Evolutionary conservation across 2,797 vertebrate genomes (phyloP).

Genomic region (Xenops minutus): DNA sequence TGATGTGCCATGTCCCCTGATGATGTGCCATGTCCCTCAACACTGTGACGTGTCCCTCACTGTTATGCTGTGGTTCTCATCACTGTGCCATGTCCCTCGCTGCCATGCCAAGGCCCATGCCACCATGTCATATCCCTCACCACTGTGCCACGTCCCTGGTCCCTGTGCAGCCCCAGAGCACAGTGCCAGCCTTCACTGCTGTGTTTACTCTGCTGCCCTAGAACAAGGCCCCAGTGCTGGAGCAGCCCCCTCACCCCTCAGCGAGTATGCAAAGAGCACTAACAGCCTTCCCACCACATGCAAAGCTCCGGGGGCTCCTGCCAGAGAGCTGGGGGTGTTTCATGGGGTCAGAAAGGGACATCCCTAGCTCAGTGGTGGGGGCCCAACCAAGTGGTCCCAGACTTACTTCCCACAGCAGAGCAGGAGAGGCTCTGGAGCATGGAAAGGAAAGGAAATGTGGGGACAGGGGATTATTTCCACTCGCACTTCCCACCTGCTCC

Average conservation of each 20-base stretch:
- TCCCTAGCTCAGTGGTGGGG: neutral
- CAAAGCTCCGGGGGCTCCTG: neutral
- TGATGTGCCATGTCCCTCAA: neutral
- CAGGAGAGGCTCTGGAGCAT: rapidly evolving
- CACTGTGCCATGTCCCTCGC: neutral
- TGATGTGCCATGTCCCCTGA: neutral
- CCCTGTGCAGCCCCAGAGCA: neutral
- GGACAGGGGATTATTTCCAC: rapidly evolving
- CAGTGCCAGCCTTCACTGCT: neutral
- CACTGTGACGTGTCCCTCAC: neutral
- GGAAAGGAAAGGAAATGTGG: neutral
- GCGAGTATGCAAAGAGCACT: neutral
- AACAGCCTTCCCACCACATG: neutral
- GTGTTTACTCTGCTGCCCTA: neutral
- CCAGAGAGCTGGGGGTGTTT: neutral
- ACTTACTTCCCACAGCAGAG: rapidly evolving
- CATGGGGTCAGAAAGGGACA: rapidly evolving
- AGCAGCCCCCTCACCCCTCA: neutral
- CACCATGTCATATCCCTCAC: neutral
- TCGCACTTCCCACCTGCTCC: neutral
- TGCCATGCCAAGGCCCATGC: neutral
- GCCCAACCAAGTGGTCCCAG: rapidly evolving
- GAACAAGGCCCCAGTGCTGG: neutral
- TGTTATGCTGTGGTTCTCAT: neutral
- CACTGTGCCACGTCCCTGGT: neutral